Evolutionary conservation across 2,113 vertebrate species (phyloP).

Genomic region (Lagopus leucura): DNA sequence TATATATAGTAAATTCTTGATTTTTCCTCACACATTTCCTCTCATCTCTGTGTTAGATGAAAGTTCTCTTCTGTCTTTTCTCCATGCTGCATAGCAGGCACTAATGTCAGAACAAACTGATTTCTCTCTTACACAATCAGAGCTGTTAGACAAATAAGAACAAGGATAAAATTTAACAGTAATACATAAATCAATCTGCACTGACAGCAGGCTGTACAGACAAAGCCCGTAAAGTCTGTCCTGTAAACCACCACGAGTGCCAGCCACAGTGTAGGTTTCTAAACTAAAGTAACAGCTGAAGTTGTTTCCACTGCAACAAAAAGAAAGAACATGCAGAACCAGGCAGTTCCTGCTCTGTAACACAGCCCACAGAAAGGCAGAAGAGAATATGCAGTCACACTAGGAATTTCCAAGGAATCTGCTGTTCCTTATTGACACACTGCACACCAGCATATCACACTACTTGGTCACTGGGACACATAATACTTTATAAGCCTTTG

Average conservation of each 20-base stretch:
- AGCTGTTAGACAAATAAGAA: not conserved
- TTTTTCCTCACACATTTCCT: not conserved
- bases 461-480: not conserved
- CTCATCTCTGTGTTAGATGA: not conserved
- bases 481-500: not conserved
- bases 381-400: not conserved
- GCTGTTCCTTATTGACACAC: not conserved
- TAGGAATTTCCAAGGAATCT: not conserved
- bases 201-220: not conserved
- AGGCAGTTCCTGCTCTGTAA: not conserved
- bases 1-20: not conserved
- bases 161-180: not conserved
- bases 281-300: not conserved
- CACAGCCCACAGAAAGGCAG: not conserved
- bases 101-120: not conserved
- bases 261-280: accelerated
- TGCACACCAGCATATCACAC: not conserved
- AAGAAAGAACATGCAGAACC: not conserved
- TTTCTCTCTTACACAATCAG: not conserved
- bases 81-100: not conserved
- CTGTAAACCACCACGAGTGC: not conserved
- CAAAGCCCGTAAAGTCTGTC: accelerated
- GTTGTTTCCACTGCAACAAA: not conserved
- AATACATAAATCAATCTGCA: not conserved
- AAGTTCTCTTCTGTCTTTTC: accelerated